These are phyloP conservation scores for Amphiprion ocellaris DNA, from an alignment of 2,113 vertebrate species.

Conservation along the genomic window DNA sequence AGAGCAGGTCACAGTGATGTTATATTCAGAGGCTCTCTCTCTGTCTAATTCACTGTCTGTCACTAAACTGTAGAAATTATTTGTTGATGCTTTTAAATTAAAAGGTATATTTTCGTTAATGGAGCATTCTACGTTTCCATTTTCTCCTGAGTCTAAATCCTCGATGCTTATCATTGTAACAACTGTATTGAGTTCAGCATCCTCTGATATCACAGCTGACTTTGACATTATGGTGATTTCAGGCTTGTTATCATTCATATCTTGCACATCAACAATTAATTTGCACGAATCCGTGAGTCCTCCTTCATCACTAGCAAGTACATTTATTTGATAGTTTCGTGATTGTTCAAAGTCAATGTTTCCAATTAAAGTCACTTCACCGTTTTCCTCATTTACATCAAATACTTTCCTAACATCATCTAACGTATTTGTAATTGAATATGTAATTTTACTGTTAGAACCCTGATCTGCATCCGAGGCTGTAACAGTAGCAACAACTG, in stretches of 20 bases:
- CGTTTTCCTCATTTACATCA: constrained; percentile 44
- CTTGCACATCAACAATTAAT: constrained; percentile 77
- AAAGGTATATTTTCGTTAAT: constrained; percentile 75
- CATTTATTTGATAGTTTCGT: constrained; percentile 60
- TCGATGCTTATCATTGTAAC: constrained; percentile 82
- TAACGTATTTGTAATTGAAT: constrained; percentile 71
- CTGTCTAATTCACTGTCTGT: constrained; percentile 68
- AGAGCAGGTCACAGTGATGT: constrained; percentile 52
- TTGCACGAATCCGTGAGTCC: constrained; percentile 75
- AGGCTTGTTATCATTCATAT: constrained; percentile 80
- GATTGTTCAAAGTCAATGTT: neutral
- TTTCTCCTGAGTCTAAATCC: constrained; percentile 50
- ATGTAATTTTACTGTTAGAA: constrained; percentile 66
- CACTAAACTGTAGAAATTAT: constrained; percentile 82
- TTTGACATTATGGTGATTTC: constrained; percentile 74
- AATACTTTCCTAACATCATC: neutral
- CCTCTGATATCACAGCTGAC: constrained; percentile 76
- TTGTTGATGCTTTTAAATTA: constrained; percentile 66
- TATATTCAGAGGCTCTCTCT: constrained; percentile 39
- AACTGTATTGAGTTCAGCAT: constrained; percentile 75
- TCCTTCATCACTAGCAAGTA: constrained; percentile 80
- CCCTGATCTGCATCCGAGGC: constrained; percentile 82
- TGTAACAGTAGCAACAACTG: constrained; percentile 65
- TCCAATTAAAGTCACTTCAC: constrained; percentile 4
- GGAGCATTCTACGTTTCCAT: constrained; percentile 71